Percentiles rank a stretch among this genome's conserved stretches.
Conservation (phyloP, 53 echinoderm and acorn worm genomes). For the Mesocentrotus franciscanus region DNA sequence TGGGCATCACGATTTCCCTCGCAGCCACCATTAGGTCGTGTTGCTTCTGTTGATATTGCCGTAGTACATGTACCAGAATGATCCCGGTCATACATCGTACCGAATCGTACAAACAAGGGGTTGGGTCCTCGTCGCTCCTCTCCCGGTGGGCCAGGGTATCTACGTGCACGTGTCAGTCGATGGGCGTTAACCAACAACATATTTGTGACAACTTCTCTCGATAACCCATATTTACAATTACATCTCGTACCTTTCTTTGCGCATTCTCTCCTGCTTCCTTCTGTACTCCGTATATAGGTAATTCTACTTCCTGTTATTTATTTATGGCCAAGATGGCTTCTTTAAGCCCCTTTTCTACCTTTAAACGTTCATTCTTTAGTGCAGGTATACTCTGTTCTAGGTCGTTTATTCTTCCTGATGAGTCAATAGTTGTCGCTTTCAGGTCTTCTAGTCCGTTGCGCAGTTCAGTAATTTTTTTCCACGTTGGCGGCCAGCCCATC, state of each 20-base stretch:
- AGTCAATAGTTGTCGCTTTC: not conserved
- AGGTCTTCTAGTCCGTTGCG: not conserved
- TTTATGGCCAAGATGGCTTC: constrained; percentile 2
- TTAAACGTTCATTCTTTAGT: not conserved
- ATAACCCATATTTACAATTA: not conserved
- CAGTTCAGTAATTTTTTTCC: constrained; percentile 14
- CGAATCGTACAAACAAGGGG: no score
- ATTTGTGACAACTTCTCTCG: not conserved
- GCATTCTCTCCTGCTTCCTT: constrained; percentile 22
- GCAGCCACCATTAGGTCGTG: not conserved
- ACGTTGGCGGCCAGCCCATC: no score
- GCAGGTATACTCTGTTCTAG: not conserved
- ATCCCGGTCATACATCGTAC: not conserved
- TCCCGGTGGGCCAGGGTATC: not conserved
- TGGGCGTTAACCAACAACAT: not conserved
- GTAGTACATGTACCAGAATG: not conserved
- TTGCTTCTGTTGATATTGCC: not conserved
- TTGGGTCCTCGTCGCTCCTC: not conserved
- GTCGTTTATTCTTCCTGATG: not conserved
- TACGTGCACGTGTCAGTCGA: not conserved
- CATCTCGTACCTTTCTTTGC: not conserved
- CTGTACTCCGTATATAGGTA: constrained; percentile 9
- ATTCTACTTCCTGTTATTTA: constrained; percentile 13
- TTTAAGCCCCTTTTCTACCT: not conserved
- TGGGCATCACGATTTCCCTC: not conserved